Conservation (phyloP, 2,113 vertebrate genomes). For the Phalacrocorax aristotelis region DNA sequence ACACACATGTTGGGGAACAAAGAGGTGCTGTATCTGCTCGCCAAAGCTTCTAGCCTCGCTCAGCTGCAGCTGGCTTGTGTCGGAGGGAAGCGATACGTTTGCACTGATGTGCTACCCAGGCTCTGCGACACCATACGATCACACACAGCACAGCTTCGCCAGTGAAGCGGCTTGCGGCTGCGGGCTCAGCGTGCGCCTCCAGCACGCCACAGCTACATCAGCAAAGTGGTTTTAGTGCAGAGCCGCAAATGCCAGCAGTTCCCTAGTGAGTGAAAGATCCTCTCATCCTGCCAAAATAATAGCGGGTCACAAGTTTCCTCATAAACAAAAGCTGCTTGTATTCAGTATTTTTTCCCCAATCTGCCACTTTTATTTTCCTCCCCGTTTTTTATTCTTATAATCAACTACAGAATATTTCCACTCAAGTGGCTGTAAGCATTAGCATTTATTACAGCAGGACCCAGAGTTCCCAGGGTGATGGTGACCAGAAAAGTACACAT, state of each 20-base stretch:
- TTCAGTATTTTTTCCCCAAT: background rate
- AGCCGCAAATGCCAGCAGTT: constrained; percentile 44
- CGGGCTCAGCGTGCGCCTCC: background rate
- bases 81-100: background rate
- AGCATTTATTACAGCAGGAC: background rate
- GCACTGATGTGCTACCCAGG: background rate
- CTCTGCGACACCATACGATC: background rate
- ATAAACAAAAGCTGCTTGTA: constrained; percentile 43
- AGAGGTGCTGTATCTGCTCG: background rate
- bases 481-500: background rate
- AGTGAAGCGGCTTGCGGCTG: background rate
- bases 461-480: background rate
- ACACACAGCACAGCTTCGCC: background rate
- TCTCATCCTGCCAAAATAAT: constrained; percentile 4
- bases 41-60: background rate
- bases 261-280: constrained; percentile 15
- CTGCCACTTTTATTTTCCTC: background rate
- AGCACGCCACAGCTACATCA: background rate
- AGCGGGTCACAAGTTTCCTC: constrained; percentile 44
- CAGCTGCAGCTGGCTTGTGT: background rate
- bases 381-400: background rate
- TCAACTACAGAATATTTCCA: background rate
- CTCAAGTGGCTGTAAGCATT: background rate
- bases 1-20: background rate
- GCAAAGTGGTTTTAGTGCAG: background rate